Conservation (phyloP, 2,797 vertebrate species). For the Epinephelus malabaricus region DNA sequence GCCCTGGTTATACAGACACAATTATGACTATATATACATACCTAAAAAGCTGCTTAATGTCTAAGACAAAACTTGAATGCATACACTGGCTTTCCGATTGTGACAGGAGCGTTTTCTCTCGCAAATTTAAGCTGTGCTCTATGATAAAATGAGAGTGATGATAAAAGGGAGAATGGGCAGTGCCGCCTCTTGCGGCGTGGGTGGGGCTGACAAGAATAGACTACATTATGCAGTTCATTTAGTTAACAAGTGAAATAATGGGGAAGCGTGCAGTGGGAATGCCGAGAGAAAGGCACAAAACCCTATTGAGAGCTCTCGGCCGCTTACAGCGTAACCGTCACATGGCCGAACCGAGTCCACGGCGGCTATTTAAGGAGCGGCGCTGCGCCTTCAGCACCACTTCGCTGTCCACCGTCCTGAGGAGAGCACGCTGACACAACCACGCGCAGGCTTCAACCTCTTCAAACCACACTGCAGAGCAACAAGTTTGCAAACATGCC, state of each 20-base stretch:
- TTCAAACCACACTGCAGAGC: slow-evolving; percentile 50
- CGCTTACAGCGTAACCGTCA: slow-evolving; percentile 94
- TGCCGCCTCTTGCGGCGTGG: slow-evolving; percentile 94
- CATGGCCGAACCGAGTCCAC: slow-evolving; percentile 89
- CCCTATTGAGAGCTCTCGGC: slow-evolving; percentile 94
- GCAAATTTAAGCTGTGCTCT: slow-evolving; percentile 69
- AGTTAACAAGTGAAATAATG: slow-evolving; percentile 99
- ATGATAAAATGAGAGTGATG: slow-evolving; percentile 90
- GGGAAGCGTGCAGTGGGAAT: slow-evolving; percentile 99
- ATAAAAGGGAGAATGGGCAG: slow-evolving; percentile 92
- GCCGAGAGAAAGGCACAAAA: slow-evolving; percentile 98
- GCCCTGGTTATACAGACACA: background rate
- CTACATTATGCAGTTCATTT: slow-evolving; percentile 99
- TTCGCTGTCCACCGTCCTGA: slow-evolving; percentile 91
- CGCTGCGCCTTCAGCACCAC: slow-evolving; percentile 95
- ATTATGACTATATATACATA: background rate
- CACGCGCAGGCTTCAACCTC: slow-evolving; percentile 55
- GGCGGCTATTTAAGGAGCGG: slow-evolving; percentile 91
- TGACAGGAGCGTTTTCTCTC: slow-evolving; percentile 70
- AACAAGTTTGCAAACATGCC: slow-evolving; percentile 88
- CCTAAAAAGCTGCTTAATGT: slow-evolving; percentile 20
- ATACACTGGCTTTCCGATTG: slow-evolving; percentile 49
- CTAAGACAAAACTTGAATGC: slow-evolving; percentile 52
- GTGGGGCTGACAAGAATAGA: slow-evolving; percentile 99
- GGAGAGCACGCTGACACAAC: slow-evolving; percentile 67